Percentiles rank a stretch among this genome's conserved stretches.
Evolutionary conservation across 2,113 vertebrate genomes (phyloP).

Genomic region (Lichenostomus cassidix): DNA sequence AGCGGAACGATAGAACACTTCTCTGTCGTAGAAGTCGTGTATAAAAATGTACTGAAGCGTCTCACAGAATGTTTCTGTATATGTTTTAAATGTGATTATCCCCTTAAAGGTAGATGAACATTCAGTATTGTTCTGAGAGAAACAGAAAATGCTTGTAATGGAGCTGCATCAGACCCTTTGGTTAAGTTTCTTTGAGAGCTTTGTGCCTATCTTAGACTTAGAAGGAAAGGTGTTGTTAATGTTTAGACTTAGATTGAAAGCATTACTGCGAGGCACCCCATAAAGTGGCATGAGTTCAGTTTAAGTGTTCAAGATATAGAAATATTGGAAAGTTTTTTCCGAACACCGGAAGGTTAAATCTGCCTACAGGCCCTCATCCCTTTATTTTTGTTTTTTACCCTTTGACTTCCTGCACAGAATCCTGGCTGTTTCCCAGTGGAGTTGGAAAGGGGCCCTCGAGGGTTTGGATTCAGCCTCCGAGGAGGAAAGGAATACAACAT

Average conservation of each 20-base stretch:
- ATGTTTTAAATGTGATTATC: not conserved
- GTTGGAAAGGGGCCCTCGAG: conserved; percentile 88
- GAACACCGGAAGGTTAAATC: not conserved
- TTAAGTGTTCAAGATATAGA: not conserved
- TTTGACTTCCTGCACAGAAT: conserved; percentile 55
- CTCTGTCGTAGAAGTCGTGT: not conserved
- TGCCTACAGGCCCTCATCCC: not conserved
- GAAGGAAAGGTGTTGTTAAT: not conserved
- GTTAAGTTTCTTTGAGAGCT: not conserved
- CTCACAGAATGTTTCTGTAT: not conserved
- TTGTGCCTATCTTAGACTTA: not conserved
- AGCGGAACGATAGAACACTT: not conserved
- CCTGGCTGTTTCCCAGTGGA: conserved; percentile 88
- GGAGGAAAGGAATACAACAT: conserved; percentile 98
- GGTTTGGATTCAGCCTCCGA: conserved; percentile 95
- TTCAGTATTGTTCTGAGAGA: not conserved
- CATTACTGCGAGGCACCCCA: not conserved
- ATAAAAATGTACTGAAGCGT: fast-evolving
- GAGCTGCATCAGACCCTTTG: not conserved
- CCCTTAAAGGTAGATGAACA: not conserved
- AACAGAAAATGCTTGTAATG: not conserved
- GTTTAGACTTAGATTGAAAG: not conserved
- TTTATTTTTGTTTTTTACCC: not conserved
- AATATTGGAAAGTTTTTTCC: not conserved
- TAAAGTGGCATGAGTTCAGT: not conserved